A percentile compares a stretch with the other conserved stretches of the same genome.
Evolutionary conservation across 1,140 invertebrate species (phyloP).

Genomic region (Lysiphlebus fabarum): DNA sequence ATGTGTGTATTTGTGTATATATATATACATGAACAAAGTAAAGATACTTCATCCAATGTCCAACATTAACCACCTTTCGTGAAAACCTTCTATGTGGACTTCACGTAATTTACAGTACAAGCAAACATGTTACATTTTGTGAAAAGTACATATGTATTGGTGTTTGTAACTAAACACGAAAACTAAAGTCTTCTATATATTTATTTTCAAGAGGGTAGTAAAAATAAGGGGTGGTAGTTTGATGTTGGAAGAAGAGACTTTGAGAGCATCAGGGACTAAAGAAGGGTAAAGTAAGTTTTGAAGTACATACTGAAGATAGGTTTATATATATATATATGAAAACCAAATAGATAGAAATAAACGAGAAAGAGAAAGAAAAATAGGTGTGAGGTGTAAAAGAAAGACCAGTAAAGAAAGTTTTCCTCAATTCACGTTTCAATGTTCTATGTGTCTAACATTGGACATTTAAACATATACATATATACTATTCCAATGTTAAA

Average conservation of each 20-base stretch:
- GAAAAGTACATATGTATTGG: neutral
- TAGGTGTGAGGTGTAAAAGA: conserved; percentile 1
- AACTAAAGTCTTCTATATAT: neutral
- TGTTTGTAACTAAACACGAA: neutral
- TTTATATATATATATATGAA: no score
- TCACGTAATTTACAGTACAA: conserved; percentile 22
- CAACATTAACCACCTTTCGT: no score
- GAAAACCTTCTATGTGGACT: neutral
- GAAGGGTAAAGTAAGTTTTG: no score
- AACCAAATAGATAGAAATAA: no score
- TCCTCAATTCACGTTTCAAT: conserved; percentile 13
- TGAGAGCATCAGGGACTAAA: no score
- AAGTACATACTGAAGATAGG: no score
- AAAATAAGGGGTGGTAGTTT: conserved; percentile 1
- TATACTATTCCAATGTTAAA: conserved; percentile 1
- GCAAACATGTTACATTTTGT: conserved; percentile 22
- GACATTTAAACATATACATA: conserved; percentile 18
- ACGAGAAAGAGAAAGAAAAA: neutral
- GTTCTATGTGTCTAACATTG: neutral
- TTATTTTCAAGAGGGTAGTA: neutral
- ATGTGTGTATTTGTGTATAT: no score
- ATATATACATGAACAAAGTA: no score
- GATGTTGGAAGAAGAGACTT: neutral
- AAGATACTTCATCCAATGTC: no score
- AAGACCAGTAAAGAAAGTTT: conserved; percentile 9